Evolutionary conservation across 1,140 invertebrate genomes (phyloP).

Genomic region (Dolichoris vasculosae): DNA sequence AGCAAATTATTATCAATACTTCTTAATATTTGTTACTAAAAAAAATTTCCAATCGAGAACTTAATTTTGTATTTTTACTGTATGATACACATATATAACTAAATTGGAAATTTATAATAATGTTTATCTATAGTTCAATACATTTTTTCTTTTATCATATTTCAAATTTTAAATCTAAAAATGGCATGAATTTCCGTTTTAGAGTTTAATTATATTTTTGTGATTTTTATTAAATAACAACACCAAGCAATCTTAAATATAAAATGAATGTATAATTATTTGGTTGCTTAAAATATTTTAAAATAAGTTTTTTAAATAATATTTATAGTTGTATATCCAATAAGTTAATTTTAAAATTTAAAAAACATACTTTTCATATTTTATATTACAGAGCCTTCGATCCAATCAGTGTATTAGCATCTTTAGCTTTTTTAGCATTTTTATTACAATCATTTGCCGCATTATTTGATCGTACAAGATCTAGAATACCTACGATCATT

Average conservation of each 20-base stretch:
- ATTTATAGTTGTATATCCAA: too few relatives aligned
- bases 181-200: background rate
- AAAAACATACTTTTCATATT: conserved; percentile 10
- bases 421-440: conserved; percentile 73
- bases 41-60: too few relatives aligned
- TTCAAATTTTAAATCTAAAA: too few relatives aligned
- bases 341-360: background rate
- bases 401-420: conserved; percentile 71
- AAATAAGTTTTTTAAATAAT: conserved; percentile 10
- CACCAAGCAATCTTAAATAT: background rate
- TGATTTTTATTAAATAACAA: background rate
- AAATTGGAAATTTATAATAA: too few relatives aligned
- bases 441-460: conserved; percentile 70
- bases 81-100: too few relatives aligned
- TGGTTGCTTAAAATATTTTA: background rate
- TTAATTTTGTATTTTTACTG: too few relatives aligned
- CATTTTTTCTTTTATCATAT: too few relatives aligned
- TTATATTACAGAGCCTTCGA: conserved; percentile 67
- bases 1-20: too few relatives aligned
- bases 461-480: conserved; percentile 69
- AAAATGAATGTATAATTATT: background rate
- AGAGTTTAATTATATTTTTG: background rate
- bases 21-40: too few relatives aligned
- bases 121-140: too few relatives aligned
- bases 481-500: conserved; percentile 67